Evolutionary conservation across 2,113 vertebrate species (phyloP), one percentile per base, ranked within the genome.

Genomic region (Stegastes partitus): DNA sequence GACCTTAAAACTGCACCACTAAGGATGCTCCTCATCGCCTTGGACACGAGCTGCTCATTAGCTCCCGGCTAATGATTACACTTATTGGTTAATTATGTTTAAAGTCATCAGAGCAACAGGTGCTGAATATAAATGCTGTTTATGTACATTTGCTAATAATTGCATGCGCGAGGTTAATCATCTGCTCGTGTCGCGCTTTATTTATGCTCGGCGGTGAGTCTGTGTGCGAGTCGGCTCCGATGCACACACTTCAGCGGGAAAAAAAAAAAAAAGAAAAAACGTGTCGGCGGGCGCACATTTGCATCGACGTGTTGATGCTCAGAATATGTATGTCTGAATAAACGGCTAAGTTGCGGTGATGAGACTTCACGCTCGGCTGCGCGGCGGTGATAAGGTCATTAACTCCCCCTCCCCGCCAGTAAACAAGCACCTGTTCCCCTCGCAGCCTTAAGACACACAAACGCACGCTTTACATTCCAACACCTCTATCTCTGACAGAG

Each of bases 301-400:
- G 50, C 28, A 22, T 75, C 15, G 47, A 45, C 12, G 25, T 19
- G 37, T 68, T n/a, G 26, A 14, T 26, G 49, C 53, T n/a, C 18
- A 77, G 56, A 66, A 75, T 84, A 79, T 71, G 51, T 68, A 63
- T 34, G 50, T 84, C 25, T 87, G 58, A 68, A 70, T 84, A 59
- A 81, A 65, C 55, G 55, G 63, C 42, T 49, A 53, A 28, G 72
- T 62, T 83, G 16, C 4, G 4, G 8, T 68, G 73, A 85, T 88
- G 77, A 86, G 74, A 59, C 73, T 74, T 72, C 45, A 81, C 56
- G 45, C 83, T 59, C 49, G 51, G 31, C 51, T 78, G 80, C 83
- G 51, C 66, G 2, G 1, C 22, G 6, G 54, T 78, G 64, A 86
- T 72, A 39, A 81, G 77, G 73, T 71, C 73, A 83, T 85, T 85